These are phyloP conservation scores for Coilia nasus DNA, from an alignment of 2,797 vertebrate genomes.

Conservation along the genomic window DNA sequence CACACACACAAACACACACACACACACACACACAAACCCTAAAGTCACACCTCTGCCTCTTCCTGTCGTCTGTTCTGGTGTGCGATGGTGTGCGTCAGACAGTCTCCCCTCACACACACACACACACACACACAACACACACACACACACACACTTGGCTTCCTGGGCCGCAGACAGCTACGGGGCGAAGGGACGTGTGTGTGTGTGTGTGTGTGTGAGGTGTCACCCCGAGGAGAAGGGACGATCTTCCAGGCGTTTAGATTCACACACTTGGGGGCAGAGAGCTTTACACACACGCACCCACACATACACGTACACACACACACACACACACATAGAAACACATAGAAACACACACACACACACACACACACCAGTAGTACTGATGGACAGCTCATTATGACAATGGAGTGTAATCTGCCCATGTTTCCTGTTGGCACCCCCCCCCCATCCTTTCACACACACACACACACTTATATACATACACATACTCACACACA, in stretches of 20 bases:
- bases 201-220: too few relatives aligned
- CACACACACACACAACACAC: neutral
- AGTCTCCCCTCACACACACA: neutral
- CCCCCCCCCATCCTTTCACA: neutral
- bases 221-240: neutral
- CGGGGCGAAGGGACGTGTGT: too few relatives aligned
- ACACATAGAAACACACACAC: too few relatives aligned
- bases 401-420: conserved; percentile 32
- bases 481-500: too few relatives aligned
- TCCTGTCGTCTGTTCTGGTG: neutral
- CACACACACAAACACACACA: neutral
- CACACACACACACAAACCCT: conserved; percentile 2
- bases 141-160: neutral
- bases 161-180: neutral
- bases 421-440: conserved; percentile 49
- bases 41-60: neutral
- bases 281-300: neutral
- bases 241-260: neutral
- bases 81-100: neutral
- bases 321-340: too few relatives aligned
- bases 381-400: conserved; percentile 15
- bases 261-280: neutral
- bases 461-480: too few relatives aligned
- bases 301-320: conserved; percentile 28
- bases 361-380: neutral